These are phyloP conservation scores for Hoplostethus mediterraneus DNA, from an alignment of 2,797 vertebrate genomes.

Conservation along the genomic window DNA sequence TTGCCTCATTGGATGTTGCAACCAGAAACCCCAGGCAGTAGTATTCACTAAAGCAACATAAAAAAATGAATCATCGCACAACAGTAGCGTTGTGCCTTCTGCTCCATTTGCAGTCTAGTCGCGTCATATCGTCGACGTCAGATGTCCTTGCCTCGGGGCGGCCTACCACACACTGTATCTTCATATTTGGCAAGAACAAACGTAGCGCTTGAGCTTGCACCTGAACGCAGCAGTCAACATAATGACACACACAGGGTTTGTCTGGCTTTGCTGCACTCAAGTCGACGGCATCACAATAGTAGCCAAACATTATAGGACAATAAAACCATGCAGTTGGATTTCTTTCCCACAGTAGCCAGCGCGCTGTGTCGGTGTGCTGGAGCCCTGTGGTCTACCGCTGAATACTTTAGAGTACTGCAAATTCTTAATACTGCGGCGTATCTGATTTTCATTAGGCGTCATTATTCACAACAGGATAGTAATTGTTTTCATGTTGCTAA, in stretches of 20 bases:
- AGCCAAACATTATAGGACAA: background rate
- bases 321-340: constrained; percentile 1
- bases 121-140: background rate
- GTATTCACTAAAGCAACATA: background rate
- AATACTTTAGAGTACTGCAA: constrained; percentile 12
- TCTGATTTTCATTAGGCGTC: constrained; percentile 37
- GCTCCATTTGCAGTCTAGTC: background rate
- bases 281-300: background rate
- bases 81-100: background rate
- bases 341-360: constrained; percentile 12
- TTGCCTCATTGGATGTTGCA: constrained; percentile 41
- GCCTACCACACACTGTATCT: background rate
- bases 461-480: constrained; percentile 21
- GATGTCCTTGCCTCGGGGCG: constrained; percentile 11
- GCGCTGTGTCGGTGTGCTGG: constrained; percentile 5
- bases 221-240: background rate
- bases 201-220: constrained; percentile 7
- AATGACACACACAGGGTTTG: background rate
- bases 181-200: background rate
- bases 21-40: constrained; percentile 13
- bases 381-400: constrained; percentile 8
- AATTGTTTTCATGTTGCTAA: constrained; percentile 48
- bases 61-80: background rate
- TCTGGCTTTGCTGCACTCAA: background rate
- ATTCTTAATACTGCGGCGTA: constrained; percentile 11